Evolutionary conservation across 2,797 vertebrate species (phyloP), one percentile per base, ranked within the genome.

Genomic region (Hylomyscus alleni): DNA sequence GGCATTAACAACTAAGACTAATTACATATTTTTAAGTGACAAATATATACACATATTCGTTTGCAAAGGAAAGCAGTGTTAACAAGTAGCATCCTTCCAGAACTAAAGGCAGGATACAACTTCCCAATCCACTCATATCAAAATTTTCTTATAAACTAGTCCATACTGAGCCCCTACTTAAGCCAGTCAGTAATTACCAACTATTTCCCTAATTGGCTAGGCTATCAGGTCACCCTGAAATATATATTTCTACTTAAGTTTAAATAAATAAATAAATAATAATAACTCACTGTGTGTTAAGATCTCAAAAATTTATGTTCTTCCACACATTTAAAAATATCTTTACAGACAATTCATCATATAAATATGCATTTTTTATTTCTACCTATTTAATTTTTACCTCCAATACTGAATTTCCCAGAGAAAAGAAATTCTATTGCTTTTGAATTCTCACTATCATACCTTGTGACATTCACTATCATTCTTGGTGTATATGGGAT

Each of bases 41-140:
- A 75, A 31, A 91, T 31, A 44, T 44, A 78, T 20, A 86, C 52
- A 40, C 40, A 77, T 24, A 86, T 58, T 93, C 13, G 40, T 52
- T 72, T 34, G 22, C 56, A 92, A 88, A 88, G 34, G 84, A 97
- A 88, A 67, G 4, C 86, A 50, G 13, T n/a, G 58, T 56, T 65
- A 69, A 52, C 29, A 13, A 22, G 9, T 20, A n/a, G 29, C 47
- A 69, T 47, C n/a, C 40, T 37, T 92, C 89, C 47, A 94, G 24
- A 94, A 82, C 62, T 4, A 69, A 69, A 13, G 47, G 73, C 9
- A 78, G 60, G 52, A 78, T 78, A 67, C 5, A 89, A 54, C 1
- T 58, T 78, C 24, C 40, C 87, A 78, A 89, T 1, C 34, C 4
- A 50, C 73, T 60, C 22, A 14, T 50, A 76, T 90, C 90, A 91